Conservation (phyloP, 2,888 invertebrate genomes). For the Eristalinus aeneus region DNA sequence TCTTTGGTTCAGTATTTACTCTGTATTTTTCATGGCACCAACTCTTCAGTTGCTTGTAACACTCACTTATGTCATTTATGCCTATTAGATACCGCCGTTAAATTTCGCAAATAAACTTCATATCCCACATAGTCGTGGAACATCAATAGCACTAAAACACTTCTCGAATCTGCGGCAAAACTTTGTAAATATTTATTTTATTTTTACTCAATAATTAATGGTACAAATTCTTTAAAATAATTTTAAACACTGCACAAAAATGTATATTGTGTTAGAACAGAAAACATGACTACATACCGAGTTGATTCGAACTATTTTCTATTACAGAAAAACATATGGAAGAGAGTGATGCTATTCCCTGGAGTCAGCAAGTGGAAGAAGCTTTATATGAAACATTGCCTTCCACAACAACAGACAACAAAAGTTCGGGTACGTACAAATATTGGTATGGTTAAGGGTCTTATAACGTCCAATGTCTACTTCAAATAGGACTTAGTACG, state of each 20-base stretch:
- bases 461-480: background rate
- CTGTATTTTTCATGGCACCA: too few species aligned
- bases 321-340: slow-evolving; percentile 45
- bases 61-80: too few species aligned
- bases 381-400: slow-evolving; percentile 78
- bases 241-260: background rate
- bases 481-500: background rate
- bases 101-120: too few species aligned
- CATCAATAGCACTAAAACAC: too few species aligned
- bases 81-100: too few species aligned
- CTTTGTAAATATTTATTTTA: too few species aligned
- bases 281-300: background rate
- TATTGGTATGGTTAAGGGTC: background rate
- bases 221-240: too few species aligned
- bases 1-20: too few species aligned
- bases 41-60: too few species aligned
- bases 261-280: background rate
- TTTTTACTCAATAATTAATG: too few species aligned
- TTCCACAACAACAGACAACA: slow-evolving; percentile 77
- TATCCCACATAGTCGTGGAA: too few species aligned
- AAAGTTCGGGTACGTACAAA: slow-evolving; percentile 74
- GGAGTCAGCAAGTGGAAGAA: slow-evolving; percentile 81
- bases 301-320: background rate
- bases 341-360: slow-evolving; percentile 75
- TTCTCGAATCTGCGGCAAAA: too few species aligned